These are phyloP conservation scores for Orgyia antiqua DNA, from an alignment of 2,888 invertebrate genomes.

Conservation along the genomic window DNA sequence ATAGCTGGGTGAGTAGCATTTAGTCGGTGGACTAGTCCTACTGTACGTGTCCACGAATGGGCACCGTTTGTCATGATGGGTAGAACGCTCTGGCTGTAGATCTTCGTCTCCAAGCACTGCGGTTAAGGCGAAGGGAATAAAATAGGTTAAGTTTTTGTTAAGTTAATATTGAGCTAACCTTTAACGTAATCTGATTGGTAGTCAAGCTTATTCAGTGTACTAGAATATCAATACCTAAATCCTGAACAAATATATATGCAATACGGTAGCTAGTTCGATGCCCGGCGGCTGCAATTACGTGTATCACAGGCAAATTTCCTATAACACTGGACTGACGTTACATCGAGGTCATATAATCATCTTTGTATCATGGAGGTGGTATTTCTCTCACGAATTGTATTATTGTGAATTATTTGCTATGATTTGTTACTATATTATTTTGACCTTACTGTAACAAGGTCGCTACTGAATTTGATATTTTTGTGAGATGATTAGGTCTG, in stretches of 20 bases:
- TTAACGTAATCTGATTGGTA: not conserved
- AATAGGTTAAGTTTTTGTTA: too few species aligned
- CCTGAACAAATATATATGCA: conserved; percentile 27
- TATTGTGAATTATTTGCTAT: conserved; percentile 6
- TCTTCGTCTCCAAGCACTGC: too few species aligned
- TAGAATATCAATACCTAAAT: conserved; percentile 22
- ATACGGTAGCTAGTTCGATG: conserved; percentile 35
- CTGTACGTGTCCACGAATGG: too few species aligned
- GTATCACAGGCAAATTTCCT: conserved; percentile 51
- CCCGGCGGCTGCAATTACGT: conserved; percentile 36
- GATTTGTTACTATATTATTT: conserved; percentile 8
- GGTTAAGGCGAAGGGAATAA: too few species aligned
- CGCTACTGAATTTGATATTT: not conserved
- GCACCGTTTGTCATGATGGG: too few species aligned
- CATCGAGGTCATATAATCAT: conserved; percentile 11
- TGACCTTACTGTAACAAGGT: conserved; percentile 10
- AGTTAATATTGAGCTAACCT: too few species aligned
- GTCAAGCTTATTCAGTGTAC: conserved; percentile 8
- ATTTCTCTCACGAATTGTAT: conserved; percentile 18
- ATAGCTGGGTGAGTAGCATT: too few species aligned
- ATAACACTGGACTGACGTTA: conserved; percentile 33
- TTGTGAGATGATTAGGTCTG: not conserved
- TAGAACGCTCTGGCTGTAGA: too few species aligned
- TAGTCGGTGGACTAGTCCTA: too few species aligned
- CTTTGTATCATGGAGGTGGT: conserved; percentile 18